phyloP scores from a whole-genome alignment of 2,797 vertebrate genomes.

The Rhinella marina region DNA sequence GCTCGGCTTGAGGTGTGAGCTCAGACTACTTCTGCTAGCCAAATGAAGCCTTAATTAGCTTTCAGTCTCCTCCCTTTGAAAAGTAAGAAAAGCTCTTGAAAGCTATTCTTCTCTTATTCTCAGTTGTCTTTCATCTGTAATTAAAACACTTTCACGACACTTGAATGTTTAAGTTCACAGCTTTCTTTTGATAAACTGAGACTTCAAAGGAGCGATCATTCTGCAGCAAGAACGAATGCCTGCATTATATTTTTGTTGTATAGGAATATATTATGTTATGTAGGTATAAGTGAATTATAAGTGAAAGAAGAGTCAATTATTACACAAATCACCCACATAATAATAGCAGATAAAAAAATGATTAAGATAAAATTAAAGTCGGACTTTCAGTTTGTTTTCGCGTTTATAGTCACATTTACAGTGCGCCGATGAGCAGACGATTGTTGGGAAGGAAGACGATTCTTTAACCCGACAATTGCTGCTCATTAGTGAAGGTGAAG shows the following conservation, averaged over 20 bases:
- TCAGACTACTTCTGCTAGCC: slow-evolving; percentile 67
- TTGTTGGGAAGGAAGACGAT: too few species aligned
- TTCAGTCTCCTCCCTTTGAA: slow-evolving; percentile 73
- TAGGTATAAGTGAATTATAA: not conserved
- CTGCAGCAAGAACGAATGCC: not conserved
- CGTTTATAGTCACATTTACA: too few species aligned
- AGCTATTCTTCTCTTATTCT: slow-evolving; percentile 59
- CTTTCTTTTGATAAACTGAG: not conserved
- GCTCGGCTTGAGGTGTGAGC: slow-evolving; percentile 69
- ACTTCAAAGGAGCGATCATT: not conserved
- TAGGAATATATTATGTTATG: not conserved
- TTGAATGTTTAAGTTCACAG: slow-evolving; percentile 65
- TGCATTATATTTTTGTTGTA: not conserved
- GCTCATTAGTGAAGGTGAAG: too few species aligned
- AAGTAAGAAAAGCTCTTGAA: slow-evolving; percentile 56
- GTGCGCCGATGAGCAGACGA: too few species aligned
- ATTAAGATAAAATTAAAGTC: too few species aligned
- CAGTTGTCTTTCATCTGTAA: slow-evolving; percentile 77
- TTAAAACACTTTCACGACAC: slow-evolving; percentile 75
- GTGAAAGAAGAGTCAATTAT: too few species aligned
- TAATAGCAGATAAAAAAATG: too few species aligned
- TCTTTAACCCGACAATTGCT: too few species aligned
- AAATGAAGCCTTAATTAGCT: slow-evolving; percentile 78
- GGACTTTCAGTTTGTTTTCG: too few species aligned
- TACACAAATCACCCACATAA: too few species aligned